These are phyloP conservation scores for Agrotis exclamationis DNA, from an alignment of 2,888 invertebrate species.

Conservation along the genomic window DNA sequence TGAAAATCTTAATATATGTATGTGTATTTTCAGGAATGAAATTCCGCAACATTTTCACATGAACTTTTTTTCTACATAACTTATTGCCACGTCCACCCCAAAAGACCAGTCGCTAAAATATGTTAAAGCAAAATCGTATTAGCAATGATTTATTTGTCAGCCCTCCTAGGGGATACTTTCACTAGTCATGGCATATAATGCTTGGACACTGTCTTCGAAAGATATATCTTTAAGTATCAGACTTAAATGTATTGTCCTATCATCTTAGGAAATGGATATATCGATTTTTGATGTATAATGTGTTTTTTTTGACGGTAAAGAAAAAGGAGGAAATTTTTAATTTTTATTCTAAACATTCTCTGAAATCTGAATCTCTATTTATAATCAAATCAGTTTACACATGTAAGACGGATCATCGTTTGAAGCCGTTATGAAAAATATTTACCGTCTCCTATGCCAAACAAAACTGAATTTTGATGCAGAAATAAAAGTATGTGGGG, in stretches of 20 bases:
- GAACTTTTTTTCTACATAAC: slow-evolving; percentile 8
- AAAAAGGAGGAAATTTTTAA: background rate
- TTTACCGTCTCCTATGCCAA: background rate
- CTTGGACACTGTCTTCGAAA: slow-evolving; percentile 75
- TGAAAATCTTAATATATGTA: no score
- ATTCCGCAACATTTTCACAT: background rate
- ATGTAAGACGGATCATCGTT: no score
- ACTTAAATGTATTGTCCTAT: slow-evolving; percentile 44
- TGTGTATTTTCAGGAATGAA: background rate
- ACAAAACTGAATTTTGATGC: background rate
- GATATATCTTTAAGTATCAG: slow-evolving; percentile 34
- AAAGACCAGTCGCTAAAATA: slow-evolving; percentile 76
- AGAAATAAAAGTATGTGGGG: background rate
- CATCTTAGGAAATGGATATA: slow-evolving; percentile 32
- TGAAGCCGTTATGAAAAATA: no score
- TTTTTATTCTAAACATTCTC: no score
- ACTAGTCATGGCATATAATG: slow-evolving; percentile 89
- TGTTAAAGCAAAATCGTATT: slow-evolving; percentile 86
- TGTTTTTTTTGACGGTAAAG: background rate
- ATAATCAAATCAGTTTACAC: no score
- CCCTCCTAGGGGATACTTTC: slow-evolving; percentile 76
- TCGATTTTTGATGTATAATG: background rate
- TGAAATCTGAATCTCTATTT: no score
- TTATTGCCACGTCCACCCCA: slow-evolving; percentile 35
- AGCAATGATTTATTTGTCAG: slow-evolving; percentile 87